Evolutionary conservation across 2,888 invertebrate species (phyloP).

Genomic region (Nasonia oneida): DNA sequence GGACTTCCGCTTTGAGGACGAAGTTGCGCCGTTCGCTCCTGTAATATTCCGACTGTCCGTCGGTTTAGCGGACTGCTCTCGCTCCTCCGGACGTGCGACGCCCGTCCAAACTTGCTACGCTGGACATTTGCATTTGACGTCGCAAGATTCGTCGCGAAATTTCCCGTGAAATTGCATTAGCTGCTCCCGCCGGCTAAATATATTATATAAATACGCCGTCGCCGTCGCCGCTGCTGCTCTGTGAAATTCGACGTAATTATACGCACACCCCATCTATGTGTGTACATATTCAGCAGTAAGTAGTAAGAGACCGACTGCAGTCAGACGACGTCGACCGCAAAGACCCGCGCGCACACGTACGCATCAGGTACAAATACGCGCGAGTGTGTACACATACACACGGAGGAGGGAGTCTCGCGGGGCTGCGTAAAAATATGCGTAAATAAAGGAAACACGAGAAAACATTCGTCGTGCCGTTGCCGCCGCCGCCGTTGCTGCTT

Average conservation of each 20-base stretch:
- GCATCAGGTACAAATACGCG: neutral
- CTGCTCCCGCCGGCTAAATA: slow-evolving; percentile 44
- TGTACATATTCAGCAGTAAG: neutral
- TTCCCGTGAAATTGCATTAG: slow-evolving; percentile 60
- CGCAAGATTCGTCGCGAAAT: slow-evolving; percentile 58
- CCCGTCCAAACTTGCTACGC: slow-evolving; percentile 48
- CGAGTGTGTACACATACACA: neutral
- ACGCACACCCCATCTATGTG: neutral
- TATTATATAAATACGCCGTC: slow-evolving; percentile 46
- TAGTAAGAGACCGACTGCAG: neutral
- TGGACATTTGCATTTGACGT: slow-evolving; percentile 60
- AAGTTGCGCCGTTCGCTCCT: slow-evolving; percentile 24
- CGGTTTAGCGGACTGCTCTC: slow-evolving; percentile 11
- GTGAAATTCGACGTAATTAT: slow-evolving; percentile 13
- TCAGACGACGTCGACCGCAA: neutral
- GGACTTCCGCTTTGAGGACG: slow-evolving; percentile 18
- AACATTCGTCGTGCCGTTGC: slow-evolving; percentile 14
- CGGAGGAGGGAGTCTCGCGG: neutral
- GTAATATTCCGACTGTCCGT: slow-evolving; percentile 42
- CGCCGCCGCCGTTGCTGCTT: neutral
- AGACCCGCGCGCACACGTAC: neutral
- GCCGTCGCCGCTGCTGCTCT: neutral
- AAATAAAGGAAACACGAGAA: slow-evolving; percentile 21
- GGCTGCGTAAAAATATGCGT: slow-evolving; percentile 13
- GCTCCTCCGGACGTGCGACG: slow-evolving; percentile 28